phyloP scores from a whole-genome alignment of 2,113 vertebrate species.

The Calidris pugnax region DNA sequence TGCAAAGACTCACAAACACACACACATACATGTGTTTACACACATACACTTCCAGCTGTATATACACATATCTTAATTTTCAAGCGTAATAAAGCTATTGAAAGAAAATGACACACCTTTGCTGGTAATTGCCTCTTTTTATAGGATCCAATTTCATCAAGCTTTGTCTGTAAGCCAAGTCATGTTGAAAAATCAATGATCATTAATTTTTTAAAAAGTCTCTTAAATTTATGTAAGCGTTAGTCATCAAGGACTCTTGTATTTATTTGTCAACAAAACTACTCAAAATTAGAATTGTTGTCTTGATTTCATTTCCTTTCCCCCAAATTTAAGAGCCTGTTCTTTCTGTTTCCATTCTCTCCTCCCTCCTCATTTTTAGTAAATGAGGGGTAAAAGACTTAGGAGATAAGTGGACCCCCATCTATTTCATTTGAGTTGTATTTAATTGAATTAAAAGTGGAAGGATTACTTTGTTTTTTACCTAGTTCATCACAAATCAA shows the following conservation, averaged over 20 bases:
- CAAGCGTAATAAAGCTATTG: background rate
- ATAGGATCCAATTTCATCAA: background rate
- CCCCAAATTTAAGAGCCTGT: background rate
- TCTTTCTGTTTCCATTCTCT: background rate
- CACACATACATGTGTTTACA: background rate
- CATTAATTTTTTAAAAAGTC: background rate
- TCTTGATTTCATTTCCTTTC: background rate
- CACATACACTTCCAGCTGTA: background rate
- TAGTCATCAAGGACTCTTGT: background rate
- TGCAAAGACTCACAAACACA: background rate
- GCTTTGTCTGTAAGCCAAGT: background rate
- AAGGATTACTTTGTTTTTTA: background rate
- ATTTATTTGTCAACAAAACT: background rate
- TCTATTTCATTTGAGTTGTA: background rate
- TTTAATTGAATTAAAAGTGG: background rate
- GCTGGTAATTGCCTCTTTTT: background rate
- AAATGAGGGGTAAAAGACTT: background rate
- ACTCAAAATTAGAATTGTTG: background rate
- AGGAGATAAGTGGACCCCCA: background rate
- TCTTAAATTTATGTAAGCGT: background rate
- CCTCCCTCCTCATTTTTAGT: background rate
- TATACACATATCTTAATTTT: fast-evolving
- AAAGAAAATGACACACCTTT: background rate
- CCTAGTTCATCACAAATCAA: background rate
- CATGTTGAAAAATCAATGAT: background rate